Evolutionary conservation across 2,113 vertebrate species (phyloP).

Genomic region (Melanostigma gelatinosum): DNA sequence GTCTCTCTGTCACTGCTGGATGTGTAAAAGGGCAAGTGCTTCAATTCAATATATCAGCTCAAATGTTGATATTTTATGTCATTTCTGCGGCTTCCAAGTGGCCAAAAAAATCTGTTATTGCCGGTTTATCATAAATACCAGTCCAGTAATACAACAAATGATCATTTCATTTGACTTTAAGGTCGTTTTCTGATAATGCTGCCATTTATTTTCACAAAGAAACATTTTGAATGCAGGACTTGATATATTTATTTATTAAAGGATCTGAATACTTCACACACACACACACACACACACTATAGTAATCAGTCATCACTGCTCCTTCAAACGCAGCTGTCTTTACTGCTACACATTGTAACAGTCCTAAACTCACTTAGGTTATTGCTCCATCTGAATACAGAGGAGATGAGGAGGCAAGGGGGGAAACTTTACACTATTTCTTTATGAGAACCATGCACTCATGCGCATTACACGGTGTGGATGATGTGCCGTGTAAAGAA

Average conservation of each 20-base stretch:
- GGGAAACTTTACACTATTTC: slow-evolving; percentile 58
- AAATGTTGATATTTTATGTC: not conserved
- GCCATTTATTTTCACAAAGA: not conserved
- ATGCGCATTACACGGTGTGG: slow-evolving; percentile 59
- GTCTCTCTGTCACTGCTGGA: not conserved
- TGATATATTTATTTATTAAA: no score
- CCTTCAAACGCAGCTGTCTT: slow-evolving; percentile 25
- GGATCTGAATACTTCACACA: not conserved
- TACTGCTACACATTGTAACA: slow-evolving; percentile 42
- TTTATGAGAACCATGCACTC: slow-evolving; percentile 68
- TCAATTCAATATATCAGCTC: not conserved
- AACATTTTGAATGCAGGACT: not conserved
- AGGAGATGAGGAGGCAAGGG: slow-evolving; percentile 22
- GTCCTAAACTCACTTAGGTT: slow-evolving; percentile 61
- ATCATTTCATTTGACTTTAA: not conserved
- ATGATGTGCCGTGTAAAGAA: slow-evolving; percentile 60
- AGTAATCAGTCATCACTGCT: not conserved
- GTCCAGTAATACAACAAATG: not conserved
- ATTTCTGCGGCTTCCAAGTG: not conserved
- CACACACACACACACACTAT: not conserved
- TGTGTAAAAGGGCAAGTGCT: not conserved
- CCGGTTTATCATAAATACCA: no score
- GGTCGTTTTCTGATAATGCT: not conserved
- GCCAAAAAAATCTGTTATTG: not conserved
- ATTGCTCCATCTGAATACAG: slow-evolving; percentile 60